These are phyloP conservation scores for Siniperca scherzeri DNA, from an alignment of 2,797 vertebrate genomes.

Conservation along the genomic window DNA sequence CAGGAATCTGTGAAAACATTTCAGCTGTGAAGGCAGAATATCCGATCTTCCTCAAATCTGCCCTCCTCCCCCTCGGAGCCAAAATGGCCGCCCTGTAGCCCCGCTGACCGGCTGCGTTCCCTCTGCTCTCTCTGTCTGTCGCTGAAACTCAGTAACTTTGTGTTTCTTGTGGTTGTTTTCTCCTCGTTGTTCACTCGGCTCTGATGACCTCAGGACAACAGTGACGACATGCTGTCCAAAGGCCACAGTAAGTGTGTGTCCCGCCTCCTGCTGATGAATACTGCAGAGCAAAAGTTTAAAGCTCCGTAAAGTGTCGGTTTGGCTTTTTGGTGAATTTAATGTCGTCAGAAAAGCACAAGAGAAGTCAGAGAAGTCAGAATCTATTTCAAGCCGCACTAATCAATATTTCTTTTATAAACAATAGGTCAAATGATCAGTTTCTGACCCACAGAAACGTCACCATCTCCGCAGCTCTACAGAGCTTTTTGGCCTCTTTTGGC, in stretches of 20 bases:
- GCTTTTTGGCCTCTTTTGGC: too few relatives aligned
- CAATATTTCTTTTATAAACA: neutral
- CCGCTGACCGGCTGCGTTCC: conserved; percentile 59
- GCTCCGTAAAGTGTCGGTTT: neutral
- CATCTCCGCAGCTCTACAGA: too few relatives aligned
- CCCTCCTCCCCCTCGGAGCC: conserved; percentile 78
- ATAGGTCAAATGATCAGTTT: too few relatives aligned
- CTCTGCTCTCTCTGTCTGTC: conserved; percentile 74
- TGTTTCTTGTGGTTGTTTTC: conserved; percentile 94
- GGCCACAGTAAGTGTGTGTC: conserved; percentile 93
- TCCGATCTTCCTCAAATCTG: too few relatives aligned
- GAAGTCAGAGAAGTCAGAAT: too few relatives aligned
- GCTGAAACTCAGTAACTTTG: conserved; percentile 89
- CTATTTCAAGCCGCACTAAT: neutral
- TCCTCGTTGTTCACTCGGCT: conserved; percentile 89
- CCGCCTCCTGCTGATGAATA: conserved; percentile 9
- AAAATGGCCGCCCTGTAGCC: conserved; percentile 47
- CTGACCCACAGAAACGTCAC: too few relatives aligned
- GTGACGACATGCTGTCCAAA: conserved; percentile 95
- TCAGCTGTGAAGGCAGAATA: too few relatives aligned
- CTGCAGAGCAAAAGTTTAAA: neutral
- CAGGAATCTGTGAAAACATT: too few relatives aligned
- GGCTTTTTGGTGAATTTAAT: neutral
- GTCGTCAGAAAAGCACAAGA: too few relatives aligned
- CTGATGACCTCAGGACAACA: conserved; percentile 94